These are phyloP conservation scores for Echinarachnius parma DNA, from an alignment of 53 echinoderm and acorn worm species.

Conservation along the genomic window DNA sequence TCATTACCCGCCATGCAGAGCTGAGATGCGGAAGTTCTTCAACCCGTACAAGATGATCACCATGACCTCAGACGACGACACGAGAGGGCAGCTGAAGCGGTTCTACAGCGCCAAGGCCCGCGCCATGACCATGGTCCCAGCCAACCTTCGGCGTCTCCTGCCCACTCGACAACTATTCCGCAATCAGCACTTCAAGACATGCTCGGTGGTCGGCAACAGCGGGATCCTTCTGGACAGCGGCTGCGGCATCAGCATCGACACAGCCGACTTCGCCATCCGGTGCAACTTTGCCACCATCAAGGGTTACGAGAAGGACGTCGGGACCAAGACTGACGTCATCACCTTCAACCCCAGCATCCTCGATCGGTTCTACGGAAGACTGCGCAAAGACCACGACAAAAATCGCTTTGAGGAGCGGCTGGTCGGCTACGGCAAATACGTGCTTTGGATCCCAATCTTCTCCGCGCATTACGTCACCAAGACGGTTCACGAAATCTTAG, in stretches of 20 bases:
- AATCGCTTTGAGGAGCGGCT: slow-evolving; percentile 55
- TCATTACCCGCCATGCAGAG: slow-evolving; percentile 29
- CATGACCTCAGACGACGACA: slow-evolving; percentile 96
- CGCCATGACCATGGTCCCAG: slow-evolving; percentile 65
- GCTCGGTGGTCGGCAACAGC: slow-evolving; percentile 92
- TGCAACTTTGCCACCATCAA: slow-evolving; percentile 89
- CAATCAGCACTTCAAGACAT: slow-evolving; percentile 67
- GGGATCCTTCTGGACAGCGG: slow-evolving; percentile 86
- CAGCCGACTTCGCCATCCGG: slow-evolving; percentile 72
- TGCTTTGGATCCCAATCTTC: slow-evolving; percentile 91
- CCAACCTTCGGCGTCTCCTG: slow-evolving; percentile 65
- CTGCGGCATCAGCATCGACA: slow-evolving; percentile 75
- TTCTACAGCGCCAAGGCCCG: slow-evolving; percentile 85
- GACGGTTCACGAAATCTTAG: slow-evolving; percentile 70
- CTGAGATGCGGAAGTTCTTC: slow-evolving; percentile 82
- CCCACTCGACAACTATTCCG: slow-evolving; percentile 73
- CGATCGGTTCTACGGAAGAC: slow-evolving; percentile 59
- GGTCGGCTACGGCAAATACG: slow-evolving; percentile 79
- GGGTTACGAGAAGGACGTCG: slow-evolving; percentile 87
- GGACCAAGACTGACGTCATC: slow-evolving; percentile 71
- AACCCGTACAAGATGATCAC: slow-evolving; percentile 93
- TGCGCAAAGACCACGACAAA: slow-evolving; percentile 48
- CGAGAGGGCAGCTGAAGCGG: slow-evolving; percentile 74
- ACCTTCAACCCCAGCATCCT: slow-evolving; percentile 98
- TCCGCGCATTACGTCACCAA: slow-evolving; percentile 62